These are phyloP conservation scores for Tiliacea citrago DNA, from an alignment of 2,888 invertebrate species.

Conservation along the genomic window DNA sequence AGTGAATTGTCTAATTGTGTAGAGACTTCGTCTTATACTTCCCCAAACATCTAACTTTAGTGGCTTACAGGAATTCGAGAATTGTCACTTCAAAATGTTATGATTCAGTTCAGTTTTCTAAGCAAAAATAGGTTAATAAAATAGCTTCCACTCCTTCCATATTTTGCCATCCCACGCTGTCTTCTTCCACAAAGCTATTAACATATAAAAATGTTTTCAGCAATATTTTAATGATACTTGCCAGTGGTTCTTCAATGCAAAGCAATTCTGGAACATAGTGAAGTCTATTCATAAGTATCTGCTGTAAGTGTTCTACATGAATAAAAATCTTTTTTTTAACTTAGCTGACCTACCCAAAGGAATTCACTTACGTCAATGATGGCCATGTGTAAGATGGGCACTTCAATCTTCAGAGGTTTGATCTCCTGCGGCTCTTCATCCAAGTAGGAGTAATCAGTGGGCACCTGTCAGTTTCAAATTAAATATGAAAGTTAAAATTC, in stretches of 20 bases:
- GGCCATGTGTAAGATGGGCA: conserved; percentile 86
- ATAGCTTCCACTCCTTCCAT: neutral
- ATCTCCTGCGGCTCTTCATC: conserved; percentile 82
- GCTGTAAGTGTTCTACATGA: conserved; percentile 28
- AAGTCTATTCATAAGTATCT: conserved; percentile 17
- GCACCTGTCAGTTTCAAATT: conserved; percentile 73
- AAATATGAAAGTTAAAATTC: conserved; percentile 20
- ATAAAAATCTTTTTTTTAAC: conserved; percentile 1
- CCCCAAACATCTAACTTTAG: neutral
- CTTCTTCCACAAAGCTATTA: neutral
- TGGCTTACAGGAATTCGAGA: neutral
- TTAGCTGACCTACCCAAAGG: neutral
- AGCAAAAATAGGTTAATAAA: no score
- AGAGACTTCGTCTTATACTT: neutral
- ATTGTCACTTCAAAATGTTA: neutral
- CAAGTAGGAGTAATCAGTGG: conserved; percentile 76
- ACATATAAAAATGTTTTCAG: neutral
- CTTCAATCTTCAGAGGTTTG: conserved; percentile 79
- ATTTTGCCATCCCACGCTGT: neutral
- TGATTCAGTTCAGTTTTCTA: neutral
- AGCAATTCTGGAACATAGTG: neutral
- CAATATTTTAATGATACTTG: conserved; percentile 22
- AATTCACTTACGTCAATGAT: conserved; percentile 81
- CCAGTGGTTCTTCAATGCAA: conserved; percentile 11
- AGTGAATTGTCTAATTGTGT: neutral